These are phyloP conservation scores for Heteronetta atricapilla DNA, from an alignment of 2,113 vertebrate species.

Conservation along the genomic window DNA sequence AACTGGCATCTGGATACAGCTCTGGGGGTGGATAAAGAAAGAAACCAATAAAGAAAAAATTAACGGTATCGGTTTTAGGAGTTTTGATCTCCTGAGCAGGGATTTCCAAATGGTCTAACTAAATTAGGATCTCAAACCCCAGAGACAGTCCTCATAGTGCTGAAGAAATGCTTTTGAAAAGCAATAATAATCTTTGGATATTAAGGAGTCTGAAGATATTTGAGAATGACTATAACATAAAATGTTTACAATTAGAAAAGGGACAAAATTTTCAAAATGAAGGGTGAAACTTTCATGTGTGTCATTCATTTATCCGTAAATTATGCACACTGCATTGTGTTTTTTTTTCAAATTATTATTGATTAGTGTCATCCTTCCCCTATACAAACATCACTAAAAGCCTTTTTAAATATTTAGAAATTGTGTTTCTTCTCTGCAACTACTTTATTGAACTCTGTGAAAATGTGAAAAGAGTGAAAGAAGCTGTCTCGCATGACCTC, in stretches of 20 bases:
- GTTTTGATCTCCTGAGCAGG: not conserved
- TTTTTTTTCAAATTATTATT: not conserved
- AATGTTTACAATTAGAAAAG: not conserved
- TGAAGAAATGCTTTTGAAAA: not conserved
- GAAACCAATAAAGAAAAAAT: not conserved
- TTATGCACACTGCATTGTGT: rapidly evolving
- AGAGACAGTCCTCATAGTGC: not conserved
- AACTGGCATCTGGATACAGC: not conserved
- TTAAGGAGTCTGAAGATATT: not conserved
- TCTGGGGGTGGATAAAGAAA: not conserved
- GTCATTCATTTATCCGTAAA: not conserved
- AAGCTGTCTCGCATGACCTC: not conserved
- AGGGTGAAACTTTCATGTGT: not conserved
- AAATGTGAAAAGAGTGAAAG: not conserved
- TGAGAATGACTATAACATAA: not conserved
- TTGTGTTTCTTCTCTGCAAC: not conserved
- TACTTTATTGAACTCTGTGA: not conserved
- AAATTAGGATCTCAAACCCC: not conserved
- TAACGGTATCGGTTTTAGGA: not conserved
- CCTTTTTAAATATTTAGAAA: not conserved
- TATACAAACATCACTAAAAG: not conserved
- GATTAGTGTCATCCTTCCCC: not conserved
- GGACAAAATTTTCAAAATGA: not conserved
- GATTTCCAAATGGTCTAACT: not conserved
- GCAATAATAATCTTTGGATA: not conserved